These are phyloP conservation scores for Agonopterix arenella DNA, from an alignment of 2,888 invertebrate genomes.

Conservation along the genomic window DNA sequence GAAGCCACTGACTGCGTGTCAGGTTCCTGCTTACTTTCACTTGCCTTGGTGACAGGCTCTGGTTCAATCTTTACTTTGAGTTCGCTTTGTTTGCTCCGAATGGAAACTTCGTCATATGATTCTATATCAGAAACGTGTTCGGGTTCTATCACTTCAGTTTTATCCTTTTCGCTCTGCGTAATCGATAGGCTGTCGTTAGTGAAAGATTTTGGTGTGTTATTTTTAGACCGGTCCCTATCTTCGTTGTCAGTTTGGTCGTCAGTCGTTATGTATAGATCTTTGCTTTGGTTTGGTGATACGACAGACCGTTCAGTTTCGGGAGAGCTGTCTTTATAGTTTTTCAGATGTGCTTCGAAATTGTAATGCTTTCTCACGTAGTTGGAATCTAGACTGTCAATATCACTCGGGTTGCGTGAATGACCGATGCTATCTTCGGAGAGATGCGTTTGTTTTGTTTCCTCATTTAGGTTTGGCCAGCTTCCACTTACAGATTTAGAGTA, in stretches of 20 bases:
- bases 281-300: conserved; percentile 46
- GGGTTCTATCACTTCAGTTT: conserved; percentile 27
- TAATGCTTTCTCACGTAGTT: conserved; percentile 77
- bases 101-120: conserved; percentile 45
- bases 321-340: conserved; percentile 65
- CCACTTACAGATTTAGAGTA: conserved; percentile 60
- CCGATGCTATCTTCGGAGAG: conserved; percentile 69
- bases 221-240: conserved; percentile 51
- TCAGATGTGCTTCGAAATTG: conserved; percentile 66
- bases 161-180: conserved; percentile 49
- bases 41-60: conserved; percentile 13
- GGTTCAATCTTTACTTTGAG: conserved; percentile 17
- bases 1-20: conserved; percentile 57
- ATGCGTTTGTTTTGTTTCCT: conserved; percentile 58
- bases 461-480: conserved; percentile 68
- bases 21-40: conserved; percentile 27
- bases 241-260: conserved; percentile 58
- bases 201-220: conserved; percentile 66
- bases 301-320: conserved; percentile 63
- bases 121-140: conserved; percentile 29
- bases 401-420: conserved; percentile 70
- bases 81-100: conserved; percentile 35
- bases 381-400: conserved; percentile 77
- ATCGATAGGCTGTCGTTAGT: conserved; percentile 60
- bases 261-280: conserved; percentile 59